Conservation (phyloP, 2,888 invertebrate genomes). For the Rhamphomyia laevipes region DNA sequence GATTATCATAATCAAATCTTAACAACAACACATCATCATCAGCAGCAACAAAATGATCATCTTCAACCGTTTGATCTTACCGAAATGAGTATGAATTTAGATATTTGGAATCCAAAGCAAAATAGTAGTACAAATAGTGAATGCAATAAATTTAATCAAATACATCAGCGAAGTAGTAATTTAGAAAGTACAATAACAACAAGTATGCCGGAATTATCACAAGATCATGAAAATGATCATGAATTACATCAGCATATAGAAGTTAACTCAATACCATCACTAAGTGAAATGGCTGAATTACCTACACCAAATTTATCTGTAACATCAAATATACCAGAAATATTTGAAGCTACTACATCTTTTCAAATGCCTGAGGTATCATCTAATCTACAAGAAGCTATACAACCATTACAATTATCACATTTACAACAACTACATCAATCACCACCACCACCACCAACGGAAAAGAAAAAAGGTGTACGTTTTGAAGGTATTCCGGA, state of each 20-base stretch:
- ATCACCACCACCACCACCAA: constrained; percentile 22
- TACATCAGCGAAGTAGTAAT: constrained; percentile 27
- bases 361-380: neutral
- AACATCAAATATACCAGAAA: constrained; percentile 38
- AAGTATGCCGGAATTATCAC: constrained; percentile 50
- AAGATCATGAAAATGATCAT: constrained; percentile 7
- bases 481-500: constrained; percentile 37
- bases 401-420: constrained; percentile 7
- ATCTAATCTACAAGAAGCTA: neutral
- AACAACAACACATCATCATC: constrained; percentile 22
- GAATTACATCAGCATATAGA: constrained; percentile 18
- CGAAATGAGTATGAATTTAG: constrained; percentile 43
- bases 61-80: constrained; percentile 46
- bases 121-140: constrained; percentile 27
- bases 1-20: constrained; percentile 29
- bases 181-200: constrained; percentile 37
- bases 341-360: constrained; percentile 1
- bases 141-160: constrained; percentile 21
- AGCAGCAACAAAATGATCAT: constrained; percentile 25
- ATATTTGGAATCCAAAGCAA: constrained; percentile 42
- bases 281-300: constrained; percentile 31
- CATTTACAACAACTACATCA: constrained; percentile 29
- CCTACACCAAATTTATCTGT: constrained; percentile 42
- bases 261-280: constrained; percentile 15
- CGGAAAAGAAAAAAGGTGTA: constrained; percentile 35